Conservation (phyloP, 2,113 vertebrate genomes). For the Ranitomeya imitator region DNA sequence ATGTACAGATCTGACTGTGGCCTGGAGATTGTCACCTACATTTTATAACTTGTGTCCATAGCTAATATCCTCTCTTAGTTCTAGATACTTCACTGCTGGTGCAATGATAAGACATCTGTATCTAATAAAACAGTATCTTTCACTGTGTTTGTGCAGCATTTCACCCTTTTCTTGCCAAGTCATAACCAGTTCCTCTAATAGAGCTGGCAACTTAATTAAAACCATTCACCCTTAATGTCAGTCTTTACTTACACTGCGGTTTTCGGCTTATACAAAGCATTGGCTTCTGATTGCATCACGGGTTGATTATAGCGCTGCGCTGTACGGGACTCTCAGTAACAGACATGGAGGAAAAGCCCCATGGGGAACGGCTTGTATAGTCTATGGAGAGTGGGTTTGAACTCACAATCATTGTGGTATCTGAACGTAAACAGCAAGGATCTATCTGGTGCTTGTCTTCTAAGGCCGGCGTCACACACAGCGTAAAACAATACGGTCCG, state of each 20-base stretch:
- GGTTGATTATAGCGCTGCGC: not conserved
- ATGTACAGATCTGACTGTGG: not conserved
- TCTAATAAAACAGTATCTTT: not conserved
- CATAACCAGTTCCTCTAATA: not conserved
- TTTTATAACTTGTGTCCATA: not conserved
- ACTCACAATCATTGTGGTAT: not conserved
- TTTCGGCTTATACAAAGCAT: not conserved
- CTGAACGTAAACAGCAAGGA: not conserved
- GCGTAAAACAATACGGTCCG: no score
- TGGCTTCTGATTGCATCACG: not conserved
- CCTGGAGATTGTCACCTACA: not conserved
- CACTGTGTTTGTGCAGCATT: not conserved
- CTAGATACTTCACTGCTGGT: not conserved
- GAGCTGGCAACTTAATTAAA: constrained; percentile 1
- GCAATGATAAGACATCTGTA: not conserved
- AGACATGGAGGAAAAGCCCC: not conserved
- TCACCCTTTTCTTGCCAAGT: constrained; percentile 3
- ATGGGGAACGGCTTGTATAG: not conserved
- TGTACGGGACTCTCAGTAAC: not conserved
- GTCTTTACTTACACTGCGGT: not conserved
- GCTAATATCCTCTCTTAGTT: not conserved
- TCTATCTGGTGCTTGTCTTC: not conserved
- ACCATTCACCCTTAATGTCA: not conserved
- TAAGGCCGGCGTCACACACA: no score
- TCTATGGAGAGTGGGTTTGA: not conserved